phyloP scores from a whole-genome alignment of 2,113 vertebrate genomes.

The Mesoclemmys tuberculata region DNA sequence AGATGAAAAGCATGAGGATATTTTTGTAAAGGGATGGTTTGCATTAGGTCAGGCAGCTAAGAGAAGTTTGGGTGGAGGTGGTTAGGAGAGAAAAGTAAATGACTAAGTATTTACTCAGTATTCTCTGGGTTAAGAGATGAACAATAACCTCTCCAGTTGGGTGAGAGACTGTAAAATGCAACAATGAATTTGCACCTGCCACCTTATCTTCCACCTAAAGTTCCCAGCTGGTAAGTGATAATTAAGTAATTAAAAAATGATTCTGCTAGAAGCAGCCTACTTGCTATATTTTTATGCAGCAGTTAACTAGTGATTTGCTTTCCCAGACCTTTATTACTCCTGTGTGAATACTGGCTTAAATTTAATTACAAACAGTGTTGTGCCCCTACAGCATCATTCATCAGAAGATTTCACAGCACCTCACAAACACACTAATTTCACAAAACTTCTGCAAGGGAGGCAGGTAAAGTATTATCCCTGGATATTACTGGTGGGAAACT shows the following conservation, averaged over 20 bases:
- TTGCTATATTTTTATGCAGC: not conserved
- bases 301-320: rapidly evolving
- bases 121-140: not conserved
- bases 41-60: not conserved
- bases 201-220: not conserved
- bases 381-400: not conserved
- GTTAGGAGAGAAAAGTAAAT: not conserved
- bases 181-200: not conserved
- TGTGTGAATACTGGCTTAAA: not conserved
- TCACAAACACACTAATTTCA: not conserved
- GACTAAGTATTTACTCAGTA: too few relatives aligned
- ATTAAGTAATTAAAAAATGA: not conserved
- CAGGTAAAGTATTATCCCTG: not conserved
- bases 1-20: not conserved
- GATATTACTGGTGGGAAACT: not conserved
- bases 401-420: not conserved
- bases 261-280: not conserved
- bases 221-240: slow-evolving; percentile 1
- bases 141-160: not conserved
- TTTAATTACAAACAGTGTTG: not conserved
- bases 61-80: not conserved
- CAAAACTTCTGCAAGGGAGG: not conserved
- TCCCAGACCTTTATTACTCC: not conserved
- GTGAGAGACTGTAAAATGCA: not conserved
- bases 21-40: not conserved